Evolutionary conservation across 1,140 invertebrate genomes (phyloP).

Genomic region (Drosophila biarmipes): DNA sequence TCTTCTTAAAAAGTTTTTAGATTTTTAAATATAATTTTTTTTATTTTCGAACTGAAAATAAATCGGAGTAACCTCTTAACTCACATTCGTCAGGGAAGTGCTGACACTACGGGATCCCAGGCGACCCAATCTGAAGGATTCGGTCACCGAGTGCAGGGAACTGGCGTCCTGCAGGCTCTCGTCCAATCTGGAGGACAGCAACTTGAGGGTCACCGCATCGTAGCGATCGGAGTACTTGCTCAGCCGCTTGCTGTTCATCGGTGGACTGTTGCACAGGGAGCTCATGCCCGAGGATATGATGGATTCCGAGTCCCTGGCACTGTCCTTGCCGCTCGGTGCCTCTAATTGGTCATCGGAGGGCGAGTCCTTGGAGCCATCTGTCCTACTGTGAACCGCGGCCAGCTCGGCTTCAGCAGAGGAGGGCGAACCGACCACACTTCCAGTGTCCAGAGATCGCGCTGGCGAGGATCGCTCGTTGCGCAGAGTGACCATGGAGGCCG

Average conservation of each 20-base stretch:
- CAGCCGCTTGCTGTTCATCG: conserved; percentile 64
- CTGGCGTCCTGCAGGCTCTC: conserved; percentile 72
- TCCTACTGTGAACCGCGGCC: conserved; percentile 21
- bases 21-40: neutral
- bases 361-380: conserved; percentile 16
- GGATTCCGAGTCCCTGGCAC: conserved; percentile 71
- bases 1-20: neutral
- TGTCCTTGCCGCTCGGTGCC: conserved; percentile 66
- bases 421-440: conserved; percentile 63
- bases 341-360: conserved; percentile 20
- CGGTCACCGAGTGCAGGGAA: conserved; percentile 59
- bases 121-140: conserved; percentile 58
- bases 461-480: conserved; percentile 68
- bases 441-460: conserved; percentile 37
- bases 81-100: conserved; percentile 81
- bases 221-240: conserved; percentile 80
- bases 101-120: conserved; percentile 70
- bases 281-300: conserved; percentile 82
- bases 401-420: conserved; percentile 57
- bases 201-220: conserved; percentile 72
- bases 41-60: neutral
- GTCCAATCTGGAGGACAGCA: conserved; percentile 66
- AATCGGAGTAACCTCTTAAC: conserved; percentile 32
- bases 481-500: conserved; percentile 65
- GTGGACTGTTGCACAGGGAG: conserved; percentile 77